Evolutionary conservation across 2,888 invertebrate genomes (phyloP).

Genomic region (Netelia melanura): DNA sequence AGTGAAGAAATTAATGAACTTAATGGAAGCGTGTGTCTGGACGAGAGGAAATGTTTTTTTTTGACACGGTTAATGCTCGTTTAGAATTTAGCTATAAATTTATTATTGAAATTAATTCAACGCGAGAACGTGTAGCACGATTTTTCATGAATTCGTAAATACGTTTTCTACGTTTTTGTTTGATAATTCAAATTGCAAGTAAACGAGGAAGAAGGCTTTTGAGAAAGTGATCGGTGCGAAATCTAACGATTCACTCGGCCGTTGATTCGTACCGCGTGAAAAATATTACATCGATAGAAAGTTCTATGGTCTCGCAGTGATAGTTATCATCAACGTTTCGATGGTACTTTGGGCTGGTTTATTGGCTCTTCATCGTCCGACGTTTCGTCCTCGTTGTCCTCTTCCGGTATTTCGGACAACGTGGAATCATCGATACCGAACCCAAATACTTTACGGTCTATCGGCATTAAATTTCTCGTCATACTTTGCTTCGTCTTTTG

Average conservation of each 20-base stretch:
- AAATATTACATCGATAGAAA: background rate
- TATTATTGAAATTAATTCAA: no score
- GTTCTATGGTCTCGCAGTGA: slow-evolving; percentile 13
- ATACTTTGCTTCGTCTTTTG: slow-evolving; percentile 15
- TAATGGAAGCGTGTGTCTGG: background rate
- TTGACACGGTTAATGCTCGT: no score
- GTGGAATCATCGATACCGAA: slow-evolving; percentile 55
- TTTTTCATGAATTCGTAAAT: background rate
- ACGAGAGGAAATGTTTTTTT: no score
- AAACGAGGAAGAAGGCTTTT: background rate
- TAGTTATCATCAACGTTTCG: background rate
- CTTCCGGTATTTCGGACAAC: slow-evolving; percentile 60
- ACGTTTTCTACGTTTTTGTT: background rate
- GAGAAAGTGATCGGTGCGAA: no score
- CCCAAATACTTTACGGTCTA: slow-evolving; percentile 55
- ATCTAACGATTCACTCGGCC: background rate
- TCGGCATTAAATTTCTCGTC: slow-evolving; percentile 36
- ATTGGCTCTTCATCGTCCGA: slow-evolving; percentile 2
- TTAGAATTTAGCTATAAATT: no score
- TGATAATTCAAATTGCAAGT: background rate
- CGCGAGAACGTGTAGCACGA: no score
- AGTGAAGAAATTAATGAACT: background rate
- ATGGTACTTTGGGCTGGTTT: slow-evolving; percentile 9
- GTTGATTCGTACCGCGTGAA: background rate
- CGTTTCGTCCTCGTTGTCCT: slow-evolving; percentile 44